Evolutionary conservation across 2,888 invertebrate genomes (phyloP), one percentile per base, ranked within the genome.

Genomic region (Leptinotarsa juncta): DNA sequence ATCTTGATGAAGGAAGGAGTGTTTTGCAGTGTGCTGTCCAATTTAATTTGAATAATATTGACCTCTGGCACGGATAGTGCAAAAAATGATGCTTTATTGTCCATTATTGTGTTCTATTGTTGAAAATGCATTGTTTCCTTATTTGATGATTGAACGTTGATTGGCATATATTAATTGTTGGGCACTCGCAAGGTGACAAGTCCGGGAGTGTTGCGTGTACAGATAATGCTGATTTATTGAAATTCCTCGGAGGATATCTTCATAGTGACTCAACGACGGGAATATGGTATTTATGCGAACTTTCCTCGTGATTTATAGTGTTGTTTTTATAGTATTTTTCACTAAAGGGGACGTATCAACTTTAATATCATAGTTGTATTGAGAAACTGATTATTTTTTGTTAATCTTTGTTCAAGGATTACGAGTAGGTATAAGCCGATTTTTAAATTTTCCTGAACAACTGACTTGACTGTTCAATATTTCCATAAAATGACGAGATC

Each of bases 31-130:
- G 32, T 74, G 72, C 69, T 71, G 66, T 74, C 74, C 75, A 76
- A 77, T 78, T 76, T 74, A 73, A 78, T 76, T 75, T 70, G 73
- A 75, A 77, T 75, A 75, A 71, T 72, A 73, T 71, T 76, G 73
- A 71, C 73, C 76, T 71, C 70, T 73, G 71, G 60, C 7, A 60
- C 32, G 65, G 48, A 65, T 70, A 67, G 65, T 57, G 23, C 51
- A 71, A 74, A 74, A 74, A 71, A 65, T 2, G 18, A 51, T 68
- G 53, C 50, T 74, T 74, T 71, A 71, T 67, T 74, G 60, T 70
- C 71, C 66, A 74, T 74, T 74, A 65, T 66, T 53, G 49, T 65
- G 67, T 66, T 74, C 32, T 50, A 55, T 20, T 62, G 48, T 74
- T 60, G 66, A 57, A 57, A 67, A 49, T 32, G 55, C 70, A 74